phyloP scores from a whole-genome alignment of 2,888 invertebrate species.

The Volucella inflata region DNA sequence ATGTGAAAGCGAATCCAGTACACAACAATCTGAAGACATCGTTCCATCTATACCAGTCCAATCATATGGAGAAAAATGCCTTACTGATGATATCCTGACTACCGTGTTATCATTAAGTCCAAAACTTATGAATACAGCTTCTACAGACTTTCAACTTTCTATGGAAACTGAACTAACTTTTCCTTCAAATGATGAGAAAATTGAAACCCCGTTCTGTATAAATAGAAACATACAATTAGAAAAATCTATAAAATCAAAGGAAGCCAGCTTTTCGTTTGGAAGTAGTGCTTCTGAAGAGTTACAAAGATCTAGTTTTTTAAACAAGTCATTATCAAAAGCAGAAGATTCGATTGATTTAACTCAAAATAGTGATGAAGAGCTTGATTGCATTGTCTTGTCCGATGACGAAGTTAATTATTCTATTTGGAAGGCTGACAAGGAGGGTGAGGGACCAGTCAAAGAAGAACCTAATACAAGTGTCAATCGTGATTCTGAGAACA shows the following conservation, averaged over 20 bases:
- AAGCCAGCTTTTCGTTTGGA: slow-evolving; percentile 22
- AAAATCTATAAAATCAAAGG: slow-evolving; percentile 11
- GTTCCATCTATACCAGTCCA: background rate
- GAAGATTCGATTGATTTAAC: slow-evolving; percentile 78
- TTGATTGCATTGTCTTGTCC: slow-evolving; percentile 82
- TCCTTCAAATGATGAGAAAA: background rate
- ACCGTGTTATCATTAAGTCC: background rate
- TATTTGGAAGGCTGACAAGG: slow-evolving; percentile 81
- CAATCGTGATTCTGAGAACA: slow-evolving; percentile 7
- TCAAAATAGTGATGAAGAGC: slow-evolving; percentile 78
- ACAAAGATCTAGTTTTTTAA: slow-evolving; percentile 15
- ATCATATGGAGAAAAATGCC: background rate
- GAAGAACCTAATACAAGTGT: slow-evolving; percentile 15
- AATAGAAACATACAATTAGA: background rate
- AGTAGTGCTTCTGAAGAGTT: slow-evolving; percentile 46
- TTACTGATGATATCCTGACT: background rate
- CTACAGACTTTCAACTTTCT: background rate
- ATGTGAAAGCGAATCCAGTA: slow-evolving; percentile 34
- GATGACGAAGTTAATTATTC: slow-evolving; percentile 88
- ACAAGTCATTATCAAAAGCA: background rate
- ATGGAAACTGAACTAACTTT: background rate
- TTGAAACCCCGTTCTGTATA: background rate
- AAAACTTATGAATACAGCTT: background rate
- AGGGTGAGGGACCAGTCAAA: slow-evolving; percentile 1
- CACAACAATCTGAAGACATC: slow-evolving; percentile 2